Evolutionary conservation across 2,888 invertebrate species (phyloP).

Genomic region (Lucinisca nassula): DNA sequence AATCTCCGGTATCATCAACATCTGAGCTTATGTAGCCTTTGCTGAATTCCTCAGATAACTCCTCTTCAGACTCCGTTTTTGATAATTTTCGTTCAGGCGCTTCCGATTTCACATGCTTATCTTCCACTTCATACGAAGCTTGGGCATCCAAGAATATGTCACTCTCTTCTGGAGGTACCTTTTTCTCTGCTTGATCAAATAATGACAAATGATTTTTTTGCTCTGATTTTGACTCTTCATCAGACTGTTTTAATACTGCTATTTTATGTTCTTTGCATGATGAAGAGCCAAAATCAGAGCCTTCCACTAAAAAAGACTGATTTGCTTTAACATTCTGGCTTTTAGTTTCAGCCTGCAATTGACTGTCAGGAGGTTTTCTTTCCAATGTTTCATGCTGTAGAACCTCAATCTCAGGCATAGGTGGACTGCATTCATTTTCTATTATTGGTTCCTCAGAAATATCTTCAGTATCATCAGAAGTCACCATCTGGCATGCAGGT

Average conservation of each 20-base stretch:
- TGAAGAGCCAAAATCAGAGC: constrained; percentile 71
- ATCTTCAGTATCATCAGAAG: background rate
- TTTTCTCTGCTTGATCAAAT: background rate
- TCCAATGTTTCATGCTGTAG: background rate
- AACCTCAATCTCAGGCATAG: background rate
- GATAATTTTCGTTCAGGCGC: background rate
- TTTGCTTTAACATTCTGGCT: background rate
- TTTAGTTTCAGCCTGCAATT: background rate
- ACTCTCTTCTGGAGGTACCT: background rate
- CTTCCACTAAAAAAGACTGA: constrained; percentile 68
- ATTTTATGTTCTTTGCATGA: constrained; percentile 42
- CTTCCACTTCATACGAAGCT: background rate
- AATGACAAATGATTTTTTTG: background rate
- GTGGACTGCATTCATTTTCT: background rate
- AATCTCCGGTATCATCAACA: constrained; percentile 83
- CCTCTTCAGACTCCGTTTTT: background rate
- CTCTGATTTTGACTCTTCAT: constrained; percentile 66
- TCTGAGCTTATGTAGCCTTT: constrained; percentile 42
- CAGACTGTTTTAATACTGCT: constrained; percentile 31
- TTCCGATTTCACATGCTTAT: background rate
- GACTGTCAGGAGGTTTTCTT: background rate
- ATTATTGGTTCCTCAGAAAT: background rate
- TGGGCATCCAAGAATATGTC: background rate
- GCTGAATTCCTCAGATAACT: background rate
- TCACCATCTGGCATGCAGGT: background rate